These are phyloP conservation scores for Cyphotilapia sp. DNA, from an alignment of 2,113 vertebrate species.

Conservation along the genomic window DNA sequence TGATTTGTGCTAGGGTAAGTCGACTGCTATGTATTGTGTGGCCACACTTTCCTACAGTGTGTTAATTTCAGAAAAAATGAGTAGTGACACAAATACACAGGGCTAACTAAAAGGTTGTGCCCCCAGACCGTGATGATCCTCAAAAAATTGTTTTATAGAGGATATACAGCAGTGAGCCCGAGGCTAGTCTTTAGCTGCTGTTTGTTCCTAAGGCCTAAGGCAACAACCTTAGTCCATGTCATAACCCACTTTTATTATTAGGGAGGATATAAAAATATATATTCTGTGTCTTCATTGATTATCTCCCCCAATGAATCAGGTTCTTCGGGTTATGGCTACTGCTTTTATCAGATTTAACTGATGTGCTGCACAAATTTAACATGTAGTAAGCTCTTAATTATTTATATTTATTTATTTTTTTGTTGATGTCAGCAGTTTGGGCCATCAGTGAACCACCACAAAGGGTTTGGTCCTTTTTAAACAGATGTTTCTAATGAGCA, in stretches of 20 bases:
- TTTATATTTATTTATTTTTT: background rate
- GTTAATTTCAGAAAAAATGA: background rate
- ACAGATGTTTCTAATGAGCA: constrained; percentile 13
- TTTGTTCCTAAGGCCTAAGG: constrained; percentile 24
- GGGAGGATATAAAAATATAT: background rate
- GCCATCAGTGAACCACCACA: background rate
- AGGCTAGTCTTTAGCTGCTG: constrained; percentile 19
- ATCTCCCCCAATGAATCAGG: background rate
- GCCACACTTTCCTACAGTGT: background rate
- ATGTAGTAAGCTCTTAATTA: background rate
- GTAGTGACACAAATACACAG: background rate
- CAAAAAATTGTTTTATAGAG: background rate
- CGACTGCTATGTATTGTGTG: background rate
- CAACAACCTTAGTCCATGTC: background rate
- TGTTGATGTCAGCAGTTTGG: background rate
- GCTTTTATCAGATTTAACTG: background rate
- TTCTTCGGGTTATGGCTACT: background rate
- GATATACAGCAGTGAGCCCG: background rate
- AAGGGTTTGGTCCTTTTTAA: constrained; percentile 7
- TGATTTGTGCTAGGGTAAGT: background rate
- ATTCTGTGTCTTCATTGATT: background rate
- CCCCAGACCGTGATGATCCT: background rate
- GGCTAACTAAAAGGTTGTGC: background rate
- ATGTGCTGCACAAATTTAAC: background rate
- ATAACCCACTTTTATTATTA: background rate